phyloP scores from a whole-genome alignment of 2,888 invertebrate genomes.

The Celastrina argiolus region DNA sequence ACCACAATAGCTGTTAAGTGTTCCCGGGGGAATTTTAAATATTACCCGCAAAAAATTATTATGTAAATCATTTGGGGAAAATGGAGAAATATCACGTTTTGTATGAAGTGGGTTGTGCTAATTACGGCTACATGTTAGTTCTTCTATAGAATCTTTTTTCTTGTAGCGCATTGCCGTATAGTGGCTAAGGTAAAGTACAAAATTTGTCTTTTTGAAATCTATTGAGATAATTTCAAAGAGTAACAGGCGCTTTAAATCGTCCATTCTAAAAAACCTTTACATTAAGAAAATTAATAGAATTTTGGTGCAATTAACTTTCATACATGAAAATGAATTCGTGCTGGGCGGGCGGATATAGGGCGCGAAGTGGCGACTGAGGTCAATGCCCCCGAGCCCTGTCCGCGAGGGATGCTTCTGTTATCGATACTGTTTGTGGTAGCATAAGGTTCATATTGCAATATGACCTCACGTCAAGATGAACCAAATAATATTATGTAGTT shows the following conservation, averaged over 20 bases:
- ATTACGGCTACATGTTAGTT: too few species aligned
- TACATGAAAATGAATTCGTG: constrained; percentile 39
- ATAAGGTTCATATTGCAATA: constrained; percentile 21
- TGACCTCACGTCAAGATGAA: not conserved
- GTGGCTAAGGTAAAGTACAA: too few species aligned
- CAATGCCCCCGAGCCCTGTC: constrained; percentile 70
- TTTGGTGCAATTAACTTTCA: constrained; percentile 21
- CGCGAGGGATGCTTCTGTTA: constrained; percentile 66
- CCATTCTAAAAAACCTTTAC: constrained; percentile 8
- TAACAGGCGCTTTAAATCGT: too few species aligned
- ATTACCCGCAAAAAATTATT: not conserved
- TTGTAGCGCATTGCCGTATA: too few species aligned
- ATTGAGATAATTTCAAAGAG: too few species aligned
- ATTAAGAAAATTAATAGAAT: not conserved
- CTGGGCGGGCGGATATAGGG: constrained; percentile 69
- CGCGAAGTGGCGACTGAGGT: constrained; percentile 72
- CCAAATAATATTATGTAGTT: not conserved
- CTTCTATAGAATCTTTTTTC: too few species aligned
- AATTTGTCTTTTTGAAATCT: too few species aligned
- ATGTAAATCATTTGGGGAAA: not conserved
- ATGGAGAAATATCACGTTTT: not conserved
- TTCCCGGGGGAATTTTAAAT: constrained; percentile 26
- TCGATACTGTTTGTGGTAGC: constrained; percentile 52
- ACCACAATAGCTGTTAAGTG: constrained; percentile 26
- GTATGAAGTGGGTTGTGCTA: not conserved